Conservation (phyloP, 2,113 vertebrate genomes). For the Phainopepla nitens region DNA sequence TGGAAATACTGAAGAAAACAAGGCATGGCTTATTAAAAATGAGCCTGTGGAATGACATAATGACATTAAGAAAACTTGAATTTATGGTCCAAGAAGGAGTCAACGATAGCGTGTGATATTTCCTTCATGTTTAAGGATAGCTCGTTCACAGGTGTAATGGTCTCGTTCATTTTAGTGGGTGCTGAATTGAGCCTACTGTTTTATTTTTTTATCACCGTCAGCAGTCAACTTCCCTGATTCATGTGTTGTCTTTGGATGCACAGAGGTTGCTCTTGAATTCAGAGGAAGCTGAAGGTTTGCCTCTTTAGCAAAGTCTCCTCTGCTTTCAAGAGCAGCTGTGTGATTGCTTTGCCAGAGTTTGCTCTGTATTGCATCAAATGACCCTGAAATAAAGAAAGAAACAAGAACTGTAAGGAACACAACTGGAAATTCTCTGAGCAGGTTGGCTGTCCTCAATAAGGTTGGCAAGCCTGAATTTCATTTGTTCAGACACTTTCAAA, state of each 20-base stretch:
- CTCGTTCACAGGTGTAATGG: neutral
- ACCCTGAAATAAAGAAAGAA: neutral
- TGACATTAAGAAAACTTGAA: neutral
- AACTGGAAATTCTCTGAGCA: neutral
- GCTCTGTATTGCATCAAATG: neutral
- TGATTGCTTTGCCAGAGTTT: neutral
- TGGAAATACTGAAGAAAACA: neutral
- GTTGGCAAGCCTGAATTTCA: neutral
- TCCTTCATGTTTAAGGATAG: neutral
- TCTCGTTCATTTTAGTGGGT: neutral
- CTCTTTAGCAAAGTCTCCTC: neutral
- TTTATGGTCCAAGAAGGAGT: neutral
- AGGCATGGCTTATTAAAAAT: neutral
- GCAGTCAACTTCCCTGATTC: neutral
- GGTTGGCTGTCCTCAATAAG: neutral
- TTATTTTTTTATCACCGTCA: neutral
- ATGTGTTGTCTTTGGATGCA: neutral
- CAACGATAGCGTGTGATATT: accelerated
- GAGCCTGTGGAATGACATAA: neutral
- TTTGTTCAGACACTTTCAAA: slow-evolving; percentile 17
- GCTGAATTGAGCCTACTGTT: neutral
- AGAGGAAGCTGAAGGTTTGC: neutral
- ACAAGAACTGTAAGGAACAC: neutral
- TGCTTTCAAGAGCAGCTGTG: neutral
- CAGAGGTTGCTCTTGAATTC: neutral